phyloP scores from a whole-genome alignment of 2,113 vertebrate genomes.

The Capreolus pygargus region DNA sequence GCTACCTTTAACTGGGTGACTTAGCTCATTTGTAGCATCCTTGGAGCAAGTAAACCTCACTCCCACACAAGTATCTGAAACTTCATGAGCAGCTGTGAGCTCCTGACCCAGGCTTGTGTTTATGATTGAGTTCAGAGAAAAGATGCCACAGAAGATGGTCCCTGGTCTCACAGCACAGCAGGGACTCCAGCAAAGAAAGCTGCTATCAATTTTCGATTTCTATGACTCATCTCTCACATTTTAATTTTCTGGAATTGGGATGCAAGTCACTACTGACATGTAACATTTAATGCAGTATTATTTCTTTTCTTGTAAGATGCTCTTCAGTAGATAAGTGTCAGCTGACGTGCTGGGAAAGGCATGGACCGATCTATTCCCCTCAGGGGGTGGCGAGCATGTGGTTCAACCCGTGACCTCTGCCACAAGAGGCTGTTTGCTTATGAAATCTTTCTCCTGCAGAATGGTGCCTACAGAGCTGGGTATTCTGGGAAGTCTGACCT shows the following conservation, averaged over 20 bases:
- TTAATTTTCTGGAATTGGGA: slow-evolving; percentile 24
- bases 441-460: neutral
- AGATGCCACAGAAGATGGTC: neutral
- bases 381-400: neutral
- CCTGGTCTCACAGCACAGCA: neutral
- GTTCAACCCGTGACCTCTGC: neutral
- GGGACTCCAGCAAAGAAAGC: neutral
- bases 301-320: slow-evolving; percentile 1
- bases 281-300: neutral
- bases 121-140: neutral
- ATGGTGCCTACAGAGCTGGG: neutral
- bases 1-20: neutral
- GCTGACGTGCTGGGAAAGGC: neutral
- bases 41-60: neutral
- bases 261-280: neutral
- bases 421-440: neutral
- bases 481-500: neutral
- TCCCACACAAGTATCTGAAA: neutral
- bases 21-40: neutral
- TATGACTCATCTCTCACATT: neutral
- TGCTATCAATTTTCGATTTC: neutral
- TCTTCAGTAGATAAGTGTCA: neutral
- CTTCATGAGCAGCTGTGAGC: neutral
- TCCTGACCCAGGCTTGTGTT: neutral
- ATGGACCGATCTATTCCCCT: neutral